phyloP scores from a whole-genome alignment of 2,113 vertebrate genomes.

The Speoplatyrhinus poulsoni region DNA sequence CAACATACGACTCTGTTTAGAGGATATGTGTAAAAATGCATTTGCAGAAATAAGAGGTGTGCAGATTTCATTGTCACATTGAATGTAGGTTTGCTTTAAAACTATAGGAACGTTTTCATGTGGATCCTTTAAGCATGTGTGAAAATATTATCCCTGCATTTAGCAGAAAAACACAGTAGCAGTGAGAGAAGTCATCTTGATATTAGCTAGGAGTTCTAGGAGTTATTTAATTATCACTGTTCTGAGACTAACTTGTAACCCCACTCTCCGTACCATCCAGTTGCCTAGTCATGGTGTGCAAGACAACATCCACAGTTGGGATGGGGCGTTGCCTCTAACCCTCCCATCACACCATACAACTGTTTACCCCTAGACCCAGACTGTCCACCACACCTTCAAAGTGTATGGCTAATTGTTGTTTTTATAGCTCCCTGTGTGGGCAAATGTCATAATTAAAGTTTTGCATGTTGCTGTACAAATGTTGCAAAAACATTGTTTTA shows the following conservation, averaged over 20 bases:
- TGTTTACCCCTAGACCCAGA: background rate
- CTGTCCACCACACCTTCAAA: background rate
- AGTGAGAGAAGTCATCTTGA: conserved; percentile 11
- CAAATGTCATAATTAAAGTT: background rate
- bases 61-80: background rate
- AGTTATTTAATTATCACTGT: conserved; percentile 64
- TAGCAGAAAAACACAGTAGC: conserved; percentile 34
- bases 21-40: background rate
- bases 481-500: background rate
- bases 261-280: background rate
- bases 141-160: conserved; percentile 23
- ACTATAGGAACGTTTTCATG: conserved; percentile 14
- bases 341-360: background rate
- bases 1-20: background rate
- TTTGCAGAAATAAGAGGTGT: background rate
- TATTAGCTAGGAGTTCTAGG: conserved; percentile 22
- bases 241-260: conserved; percentile 28
- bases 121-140: conserved; percentile 1
- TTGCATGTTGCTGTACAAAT: background rate
- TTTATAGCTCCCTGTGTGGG: background rate
- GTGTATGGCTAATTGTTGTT: background rate
- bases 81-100: background rate
- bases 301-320: background rate
- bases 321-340: background rate
- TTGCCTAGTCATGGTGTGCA: background rate